Conservation (phyloP, 1,140 invertebrate species). For the Drosophila persimilis region DNA sequence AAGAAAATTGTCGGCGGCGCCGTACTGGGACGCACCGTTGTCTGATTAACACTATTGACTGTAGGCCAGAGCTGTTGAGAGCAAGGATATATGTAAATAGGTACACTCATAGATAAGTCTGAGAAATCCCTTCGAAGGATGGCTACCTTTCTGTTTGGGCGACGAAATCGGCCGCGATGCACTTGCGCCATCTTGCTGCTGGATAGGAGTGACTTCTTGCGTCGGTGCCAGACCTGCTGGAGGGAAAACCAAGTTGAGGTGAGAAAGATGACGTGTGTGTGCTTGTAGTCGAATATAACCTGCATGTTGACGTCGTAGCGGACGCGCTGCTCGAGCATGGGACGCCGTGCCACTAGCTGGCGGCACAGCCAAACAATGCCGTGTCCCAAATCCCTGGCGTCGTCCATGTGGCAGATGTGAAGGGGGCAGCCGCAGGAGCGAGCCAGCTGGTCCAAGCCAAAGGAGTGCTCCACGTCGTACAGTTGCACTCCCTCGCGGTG, state of each 20-base stretch:
- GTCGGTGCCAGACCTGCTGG: slow-evolving; percentile 54
- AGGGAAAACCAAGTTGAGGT: not conserved
- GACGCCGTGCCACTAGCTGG: slow-evolving; percentile 41
- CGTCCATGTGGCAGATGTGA: slow-evolving; percentile 52
- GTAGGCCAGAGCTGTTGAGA: slow-evolving; percentile 43
- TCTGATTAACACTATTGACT: not conserved
- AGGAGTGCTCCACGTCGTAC: slow-evolving; percentile 74
- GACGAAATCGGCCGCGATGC: slow-evolving; percentile 58
- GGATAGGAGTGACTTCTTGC: slow-evolving; percentile 41
- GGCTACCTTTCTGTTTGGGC: slow-evolving; percentile 43
- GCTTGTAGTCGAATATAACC: slow-evolving; percentile 20
- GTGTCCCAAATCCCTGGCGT: slow-evolving; percentile 20
- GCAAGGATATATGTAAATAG: no score
- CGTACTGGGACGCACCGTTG: slow-evolving; percentile 40
- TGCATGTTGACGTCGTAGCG: slow-evolving; percentile 70
- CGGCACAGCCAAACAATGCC: slow-evolving; percentile 56
- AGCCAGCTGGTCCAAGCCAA: slow-evolving; percentile 55
- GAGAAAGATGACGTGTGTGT: no score
- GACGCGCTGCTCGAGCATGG: slow-evolving; percentile 43
- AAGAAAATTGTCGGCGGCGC: slow-evolving; percentile 58
- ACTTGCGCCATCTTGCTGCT: slow-evolving; percentile 54
- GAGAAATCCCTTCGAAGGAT: no score
- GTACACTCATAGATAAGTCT: not conserved
- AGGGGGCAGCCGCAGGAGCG: slow-evolving; percentile 43
- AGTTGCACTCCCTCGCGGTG: slow-evolving; percentile 65